Evolutionary conservation across 1,140 invertebrate genomes (phyloP), one percentile per base, ranked within the genome.

Genomic region (Acromyrmex heyeri): DNA sequence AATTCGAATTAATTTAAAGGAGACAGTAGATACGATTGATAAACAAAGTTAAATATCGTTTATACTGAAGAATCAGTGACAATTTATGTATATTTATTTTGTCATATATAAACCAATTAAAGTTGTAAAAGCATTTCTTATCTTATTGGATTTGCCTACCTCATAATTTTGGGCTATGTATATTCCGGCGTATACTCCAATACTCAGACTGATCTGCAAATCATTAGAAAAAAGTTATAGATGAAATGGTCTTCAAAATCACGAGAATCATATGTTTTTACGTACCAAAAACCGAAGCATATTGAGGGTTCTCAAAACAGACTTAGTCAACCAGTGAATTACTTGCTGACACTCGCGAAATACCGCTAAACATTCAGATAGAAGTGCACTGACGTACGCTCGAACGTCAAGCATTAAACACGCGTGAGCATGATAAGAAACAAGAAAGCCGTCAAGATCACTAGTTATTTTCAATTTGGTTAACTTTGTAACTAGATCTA

Each of bases 161-260:
- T 98, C 96, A 95, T 98, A 98, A 94, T 98, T 98, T 96, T 98
- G 98, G 83, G 96, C 96, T 81, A 98, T 91, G 92, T 98, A 98
- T 79, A 98, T 96, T 55, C 98, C 98, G 76, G 97, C 95, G 91
- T 98, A 98, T 34, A 98, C 94, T 48, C 98, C 98, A 89, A 97
- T 92, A 34, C 97, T 95, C 93, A 98, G 97, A 57, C 97, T 97
- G 79, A 98, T 89, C 98, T 98, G 94, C 73, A 97, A 96, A 86
- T 85, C 79, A 91, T 91, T 85, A 72, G 18, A 16, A 50, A 14
- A 64, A 34, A 57, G 34, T 34, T 70, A 78, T 2, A 48, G 27
- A 5, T 21, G 0, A 6, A 8, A 57, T 38, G 38, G 24, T 61
- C 0, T 44, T 18, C 18, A 2, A 16, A 4, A 55, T 38, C 5